Evolutionary conservation across 2,888 invertebrate species (phyloP), one percentile per base, ranked within the genome.

Genomic region (Drosophila anomalata): DNA sequence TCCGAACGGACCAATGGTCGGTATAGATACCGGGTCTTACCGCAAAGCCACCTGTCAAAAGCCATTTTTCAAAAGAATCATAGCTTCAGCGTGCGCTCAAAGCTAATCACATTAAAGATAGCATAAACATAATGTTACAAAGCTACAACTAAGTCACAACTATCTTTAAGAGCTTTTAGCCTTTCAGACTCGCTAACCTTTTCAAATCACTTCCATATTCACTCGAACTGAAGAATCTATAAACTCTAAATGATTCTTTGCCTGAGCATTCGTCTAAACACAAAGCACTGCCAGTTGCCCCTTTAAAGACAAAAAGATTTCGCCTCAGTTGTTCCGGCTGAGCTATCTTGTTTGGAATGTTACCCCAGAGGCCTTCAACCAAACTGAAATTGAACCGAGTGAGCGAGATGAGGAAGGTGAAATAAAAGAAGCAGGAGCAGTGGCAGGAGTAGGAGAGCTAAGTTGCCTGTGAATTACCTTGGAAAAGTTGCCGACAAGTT

Each of bases 401-500:
- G 39, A 3, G 22, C 7, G 14, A 17, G 61, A 11, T 20, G 44
- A 12, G 50, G 36, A 22, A 14, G 29, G 12, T n/a, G 14, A 41
- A 48, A 31, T 36, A 44, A 53, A 50, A 50, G 61, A 50, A 66
- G 60, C 61, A 53, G 46, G 36, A 36, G 36, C 36, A 50, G 61
- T 44, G 63, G 60, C 61, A 53, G 46, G 36, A 36, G 36, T 14
- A 0, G 22, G 22, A n/a, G 36, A 69, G 59, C 42, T 24, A 71
- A 69, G 52, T 54, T 71, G 60, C 42, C 72, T 60, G 60, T 44
- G 76, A 79, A 83, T 83, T 75, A 66, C 68, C 71, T 65, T 63
- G 67, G 66, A 75, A 73, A 81, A 81, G 71, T 79, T 78, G 68
- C 82, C 69, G 75, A 77, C 75, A 84, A 80, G 68, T 75, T 81